Evolutionary conservation across 2,888 invertebrate species (phyloP).

Genomic region (Pachymerium ferrugineum): DNA sequence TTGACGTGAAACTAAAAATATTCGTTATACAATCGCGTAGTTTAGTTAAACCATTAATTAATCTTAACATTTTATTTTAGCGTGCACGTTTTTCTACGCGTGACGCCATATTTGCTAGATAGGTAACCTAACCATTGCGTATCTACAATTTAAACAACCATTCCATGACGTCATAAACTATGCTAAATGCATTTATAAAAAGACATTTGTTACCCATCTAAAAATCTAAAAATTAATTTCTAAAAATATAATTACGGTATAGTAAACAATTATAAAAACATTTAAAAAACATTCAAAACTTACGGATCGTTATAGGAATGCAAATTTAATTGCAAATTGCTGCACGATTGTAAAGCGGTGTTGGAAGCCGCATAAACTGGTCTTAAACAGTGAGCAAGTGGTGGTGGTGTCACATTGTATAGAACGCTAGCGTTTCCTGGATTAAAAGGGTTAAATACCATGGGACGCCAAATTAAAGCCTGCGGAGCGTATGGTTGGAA

Average conservation of each 20-base stretch:
- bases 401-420: slow-evolving; percentile 1
- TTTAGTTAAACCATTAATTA: too few relatives aligned
- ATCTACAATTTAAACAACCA: too few relatives aligned
- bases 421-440: neutral
- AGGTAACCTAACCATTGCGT: too few relatives aligned
- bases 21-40: too few relatives aligned
- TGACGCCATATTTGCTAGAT: too few relatives aligned
- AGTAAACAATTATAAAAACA: neutral
- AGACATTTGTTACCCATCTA: too few relatives aligned
- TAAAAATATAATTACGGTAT: too few relatives aligned
- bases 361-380: neutral
- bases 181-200: too few relatives aligned
- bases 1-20: neutral
- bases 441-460: slow-evolving; percentile 3
- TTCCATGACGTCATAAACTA: too few relatives aligned
- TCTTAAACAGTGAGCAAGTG: neutral
- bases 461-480: neutral
- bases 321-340: neutral
- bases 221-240: too few relatives aligned
- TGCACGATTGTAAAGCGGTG: neutral
- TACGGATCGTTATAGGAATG: neutral
- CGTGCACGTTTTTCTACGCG: too few relatives aligned
- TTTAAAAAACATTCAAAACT: neutral
- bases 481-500: neutral
- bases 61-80: too few relatives aligned